Conservation (phyloP, 23 tunicate species). For the Styela plicata region DNA sequence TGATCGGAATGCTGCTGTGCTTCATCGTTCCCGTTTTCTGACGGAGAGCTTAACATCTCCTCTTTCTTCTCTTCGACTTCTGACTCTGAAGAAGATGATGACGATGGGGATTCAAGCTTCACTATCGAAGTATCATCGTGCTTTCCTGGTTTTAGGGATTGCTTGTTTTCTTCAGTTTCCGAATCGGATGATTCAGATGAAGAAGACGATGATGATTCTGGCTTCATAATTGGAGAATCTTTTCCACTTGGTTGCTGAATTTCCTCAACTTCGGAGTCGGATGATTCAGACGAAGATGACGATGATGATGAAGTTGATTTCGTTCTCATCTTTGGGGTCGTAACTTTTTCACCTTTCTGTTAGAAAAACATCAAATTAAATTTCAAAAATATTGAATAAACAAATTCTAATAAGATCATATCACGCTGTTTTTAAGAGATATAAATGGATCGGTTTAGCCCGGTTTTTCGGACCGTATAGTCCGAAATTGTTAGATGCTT, state of each 20-base stretch:
- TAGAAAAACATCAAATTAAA: no score
- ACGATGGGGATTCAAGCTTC: background rate
- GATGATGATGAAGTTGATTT: background rate
- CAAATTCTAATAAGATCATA: no score
- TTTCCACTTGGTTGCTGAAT: background rate
- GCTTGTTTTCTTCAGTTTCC: background rate
- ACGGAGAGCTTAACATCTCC: background rate
- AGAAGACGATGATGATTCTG: background rate
- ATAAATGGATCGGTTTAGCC: no score
- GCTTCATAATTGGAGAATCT: background rate
- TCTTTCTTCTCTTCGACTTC: background rate
- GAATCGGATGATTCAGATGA: background rate
- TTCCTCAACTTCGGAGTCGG: conserved; percentile 25
- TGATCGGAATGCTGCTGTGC: background rate
- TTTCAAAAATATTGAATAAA: no score
- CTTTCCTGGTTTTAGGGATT: background rate
- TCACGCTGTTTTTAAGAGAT: no score
- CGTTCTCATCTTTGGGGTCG: background rate
- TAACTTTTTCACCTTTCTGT: background rate
- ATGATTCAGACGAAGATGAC: conserved; percentile 23
- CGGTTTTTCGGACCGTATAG: no score
- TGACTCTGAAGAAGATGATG: conserved; percentile 16
- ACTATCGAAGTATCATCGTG: background rate
- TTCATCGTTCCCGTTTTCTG: background rate
- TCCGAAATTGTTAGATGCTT: no score